Evolutionary conservation across 1,140 invertebrate species (phyloP), one percentile per base, ranked within the genome.

Genomic region (Agrypnia vestita): DNA sequence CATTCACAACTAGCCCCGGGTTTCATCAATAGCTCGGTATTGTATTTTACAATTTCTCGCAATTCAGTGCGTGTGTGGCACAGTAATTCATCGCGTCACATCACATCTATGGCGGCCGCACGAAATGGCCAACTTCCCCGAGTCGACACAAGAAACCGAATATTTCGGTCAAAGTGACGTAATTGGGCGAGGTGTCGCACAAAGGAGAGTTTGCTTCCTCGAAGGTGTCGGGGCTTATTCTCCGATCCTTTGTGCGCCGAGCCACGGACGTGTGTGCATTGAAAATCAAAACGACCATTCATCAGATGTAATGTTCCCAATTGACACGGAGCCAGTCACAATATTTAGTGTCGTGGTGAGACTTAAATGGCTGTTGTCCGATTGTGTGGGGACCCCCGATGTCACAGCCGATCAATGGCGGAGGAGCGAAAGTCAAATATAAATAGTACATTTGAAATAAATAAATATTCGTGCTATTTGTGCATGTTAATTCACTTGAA

Each of bases 331-430:
- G 46, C 49, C 61, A 79, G 81, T 82, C 81, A 82, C 81, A 82
- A 82, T 82, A 82, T 82, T 82, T 82, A 78, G 81, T 82, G 47
- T 67, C 74, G 81, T 53, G 81, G 81, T 77, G 77, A 82, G 80
- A 79, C 72, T 46, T 82, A 76, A 82, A 82, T 82, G 81, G 76
- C 55, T 76, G 75, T 76, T 76, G 75, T 76, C 56, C 59, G 75
- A 67, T 64, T 76, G 61, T 76, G 75, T 76, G 61, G 59, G 75
- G 75, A 64, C 75, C 75, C 69, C 56, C 56, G 15, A 47, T 76
- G 75, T 61, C 67, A 71, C 44, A 25, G 19, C n/a, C 19, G 12
- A 8, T 44, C 59, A 67, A 13, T 78, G 55, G 43, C 77, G 64
- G 44, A n/a, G 69, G 43, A 15, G 43, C 43, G 56, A 12, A 17